phyloP scores from a whole-genome alignment of 2,888 invertebrate genomes.

The Rapana venosa region DNA sequence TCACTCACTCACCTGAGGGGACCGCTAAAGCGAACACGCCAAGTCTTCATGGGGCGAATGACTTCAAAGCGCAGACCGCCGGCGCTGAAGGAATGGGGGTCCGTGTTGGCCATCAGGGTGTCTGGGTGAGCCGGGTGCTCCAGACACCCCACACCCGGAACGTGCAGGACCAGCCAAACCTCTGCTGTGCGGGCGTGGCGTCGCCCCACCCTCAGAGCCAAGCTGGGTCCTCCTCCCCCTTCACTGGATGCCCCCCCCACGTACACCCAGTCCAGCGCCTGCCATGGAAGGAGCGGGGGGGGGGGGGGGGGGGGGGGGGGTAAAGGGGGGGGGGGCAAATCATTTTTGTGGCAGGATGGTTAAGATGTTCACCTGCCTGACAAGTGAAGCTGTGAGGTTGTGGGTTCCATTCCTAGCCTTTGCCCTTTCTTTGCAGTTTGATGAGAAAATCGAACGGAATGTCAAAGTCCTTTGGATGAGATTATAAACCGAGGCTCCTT shows the following conservation, averaged over 20 bases:
- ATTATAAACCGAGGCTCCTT: no score
- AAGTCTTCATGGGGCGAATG: conserved; percentile 82
- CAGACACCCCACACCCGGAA: conserved; percentile 77
- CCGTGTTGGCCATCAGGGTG: conserved; percentile 78
- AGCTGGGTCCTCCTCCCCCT: conserved; percentile 81
- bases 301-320: no score
- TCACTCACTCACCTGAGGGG: conserved; percentile 82
- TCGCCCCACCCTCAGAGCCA: conserved; percentile 82
- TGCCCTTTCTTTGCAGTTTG: no score
- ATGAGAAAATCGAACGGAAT: no score
- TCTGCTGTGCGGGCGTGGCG: conserved; percentile 81
- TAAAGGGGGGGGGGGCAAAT: no score
- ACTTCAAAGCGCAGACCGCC: conserved; percentile 80
- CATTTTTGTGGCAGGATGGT: no score
- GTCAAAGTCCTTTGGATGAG: no score
- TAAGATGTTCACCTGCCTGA: no score
- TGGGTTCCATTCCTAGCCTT: no score
- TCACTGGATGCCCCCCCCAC: conserved; percentile 81
- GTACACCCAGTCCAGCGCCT: conserved; percentile 79
- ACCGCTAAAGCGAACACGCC: conserved; percentile 86
- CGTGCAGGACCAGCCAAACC: conserved; percentile 81
- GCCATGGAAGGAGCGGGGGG: background rate
- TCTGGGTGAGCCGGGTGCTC: conserved; percentile 82
- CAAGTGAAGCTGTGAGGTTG: no score
- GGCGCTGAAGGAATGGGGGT: conserved; percentile 60